Conservation (phyloP, 2,113 vertebrate species). For the Petrocephalus microphthalmus region DNA sequence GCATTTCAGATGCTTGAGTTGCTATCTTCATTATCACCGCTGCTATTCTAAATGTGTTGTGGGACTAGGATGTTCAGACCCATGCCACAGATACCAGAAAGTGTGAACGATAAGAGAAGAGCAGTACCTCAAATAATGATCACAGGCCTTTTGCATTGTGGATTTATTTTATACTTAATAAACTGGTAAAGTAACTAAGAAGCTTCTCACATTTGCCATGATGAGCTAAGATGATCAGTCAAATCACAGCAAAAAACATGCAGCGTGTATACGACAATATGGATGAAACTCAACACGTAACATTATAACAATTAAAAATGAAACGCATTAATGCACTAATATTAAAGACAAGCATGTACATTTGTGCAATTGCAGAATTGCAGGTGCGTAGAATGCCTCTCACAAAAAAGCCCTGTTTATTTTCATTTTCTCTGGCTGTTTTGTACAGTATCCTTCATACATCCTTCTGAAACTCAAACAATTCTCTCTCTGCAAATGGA, state of each 20-base stretch:
- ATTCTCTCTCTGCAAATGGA: conserved; percentile 43
- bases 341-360: not conserved
- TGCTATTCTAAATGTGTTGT: not conserved
- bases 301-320: not conserved
- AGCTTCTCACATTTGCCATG: not conserved
- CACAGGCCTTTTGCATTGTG: not conserved
- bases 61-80: not conserved
- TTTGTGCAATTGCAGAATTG: not conserved
- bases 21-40: not conserved
- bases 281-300: not conserved
- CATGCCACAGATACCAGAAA: not conserved
- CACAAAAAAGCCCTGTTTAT: not conserved
- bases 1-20: not conserved
- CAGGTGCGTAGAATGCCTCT: not conserved
- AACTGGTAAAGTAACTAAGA: not conserved
- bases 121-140: not conserved
- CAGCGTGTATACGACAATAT: not conserved
- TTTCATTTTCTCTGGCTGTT: conserved; percentile 22
- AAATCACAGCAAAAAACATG: not conserved
- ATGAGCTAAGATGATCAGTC: not conserved
- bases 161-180: not conserved
- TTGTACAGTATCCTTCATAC: conserved; percentile 53
- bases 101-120: not conserved
- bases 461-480: conserved; percentile 43
- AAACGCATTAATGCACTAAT: not conserved